phyloP scores from a whole-genome alignment of 2,888 invertebrate genomes.

The Clunio marinus region DNA sequence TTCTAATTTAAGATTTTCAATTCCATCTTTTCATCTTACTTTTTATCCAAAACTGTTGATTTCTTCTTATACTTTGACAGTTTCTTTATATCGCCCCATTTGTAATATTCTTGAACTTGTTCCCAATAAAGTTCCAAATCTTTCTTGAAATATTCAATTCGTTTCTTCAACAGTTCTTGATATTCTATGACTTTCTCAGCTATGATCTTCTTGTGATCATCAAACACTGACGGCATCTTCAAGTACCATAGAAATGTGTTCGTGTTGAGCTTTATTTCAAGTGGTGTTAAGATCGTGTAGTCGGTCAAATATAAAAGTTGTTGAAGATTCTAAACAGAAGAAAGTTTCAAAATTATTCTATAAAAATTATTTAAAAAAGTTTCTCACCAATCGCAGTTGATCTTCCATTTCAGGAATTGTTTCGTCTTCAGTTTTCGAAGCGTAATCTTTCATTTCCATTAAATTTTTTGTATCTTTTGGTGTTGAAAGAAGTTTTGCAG shows the following conservation, averaged over 20 bases:
- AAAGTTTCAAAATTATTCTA: neutral
- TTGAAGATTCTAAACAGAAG: constrained; percentile 52
- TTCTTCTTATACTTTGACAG: constrained; percentile 77
- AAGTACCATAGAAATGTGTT: constrained; percentile 85
- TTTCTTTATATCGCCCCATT: constrained; percentile 81
- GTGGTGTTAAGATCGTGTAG: constrained; percentile 70
- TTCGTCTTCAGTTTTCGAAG: constrained; percentile 67
- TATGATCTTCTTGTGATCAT: constrained; percentile 75
- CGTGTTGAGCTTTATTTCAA: constrained; percentile 85
- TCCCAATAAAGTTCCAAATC: constrained; percentile 74
- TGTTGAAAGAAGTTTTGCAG: constrained; percentile 70
- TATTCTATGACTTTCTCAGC: constrained; percentile 80
- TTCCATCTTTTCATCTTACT: constrained; percentile 48
- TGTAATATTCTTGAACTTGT: constrained; percentile 79
- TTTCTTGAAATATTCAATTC: constrained; percentile 75
- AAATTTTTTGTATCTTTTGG: constrained; percentile 82
- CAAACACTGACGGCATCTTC: constrained; percentile 73
- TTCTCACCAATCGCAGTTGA: constrained; percentile 58
- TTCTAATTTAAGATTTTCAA: neutral
- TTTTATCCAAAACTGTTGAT: constrained; percentile 71
- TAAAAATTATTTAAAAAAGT: neutral
- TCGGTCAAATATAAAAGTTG: constrained; percentile 82
- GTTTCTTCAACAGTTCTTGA: constrained; percentile 71
- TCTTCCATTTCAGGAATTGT: constrained; percentile 71
- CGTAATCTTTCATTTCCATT: constrained; percentile 76